These are phyloP conservation scores for Xenotilapia longispinis DNA, from an alignment of 2,113 vertebrate species.

Conservation along the genomic window DNA sequence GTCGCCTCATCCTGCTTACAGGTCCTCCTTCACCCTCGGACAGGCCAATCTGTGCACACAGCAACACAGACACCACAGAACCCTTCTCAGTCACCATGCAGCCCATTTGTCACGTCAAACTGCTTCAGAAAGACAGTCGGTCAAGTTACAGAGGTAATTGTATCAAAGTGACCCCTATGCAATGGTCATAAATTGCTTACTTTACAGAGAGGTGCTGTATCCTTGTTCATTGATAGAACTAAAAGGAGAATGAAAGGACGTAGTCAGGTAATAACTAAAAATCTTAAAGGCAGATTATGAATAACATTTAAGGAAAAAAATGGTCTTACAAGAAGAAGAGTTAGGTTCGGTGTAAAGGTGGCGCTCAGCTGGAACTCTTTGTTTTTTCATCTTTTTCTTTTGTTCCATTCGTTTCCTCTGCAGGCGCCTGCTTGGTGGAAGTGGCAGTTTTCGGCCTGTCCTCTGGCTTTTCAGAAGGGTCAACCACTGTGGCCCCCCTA, in stretches of 20 bases:
- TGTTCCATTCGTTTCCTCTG: neutral
- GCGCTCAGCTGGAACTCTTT: constrained; percentile 6
- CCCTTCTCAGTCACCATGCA: constrained; percentile 38
- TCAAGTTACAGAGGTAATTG: constrained; percentile 53
- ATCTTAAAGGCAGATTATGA: neutral
- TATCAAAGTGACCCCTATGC: constrained; percentile 52
- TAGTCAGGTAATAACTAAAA: neutral
- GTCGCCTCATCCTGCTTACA: constrained; percentile 38
- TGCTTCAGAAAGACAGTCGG: constrained; percentile 28
- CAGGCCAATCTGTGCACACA: constrained; percentile 63
- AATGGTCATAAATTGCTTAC: constrained; percentile 43
- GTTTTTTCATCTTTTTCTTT: neutral
- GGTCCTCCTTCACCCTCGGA: constrained; percentile 53
- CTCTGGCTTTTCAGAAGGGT: constrained; percentile 45
- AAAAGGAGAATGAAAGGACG: neutral
- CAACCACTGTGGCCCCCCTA: constrained; percentile 35
- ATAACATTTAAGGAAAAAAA: neutral
- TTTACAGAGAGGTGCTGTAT: neutral
- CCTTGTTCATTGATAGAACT: neutral
- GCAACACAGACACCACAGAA: constrained; percentile 43
- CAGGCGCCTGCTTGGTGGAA: neutral
- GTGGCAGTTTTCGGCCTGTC: constrained; percentile 38
- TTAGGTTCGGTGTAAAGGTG: neutral
- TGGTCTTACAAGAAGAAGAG: constrained; percentile 9
- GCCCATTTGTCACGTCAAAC: constrained; percentile 56